These are phyloP conservation scores for Apamea anceps DNA, from an alignment of 2,888 invertebrate species.

Conservation along the genomic window DNA sequence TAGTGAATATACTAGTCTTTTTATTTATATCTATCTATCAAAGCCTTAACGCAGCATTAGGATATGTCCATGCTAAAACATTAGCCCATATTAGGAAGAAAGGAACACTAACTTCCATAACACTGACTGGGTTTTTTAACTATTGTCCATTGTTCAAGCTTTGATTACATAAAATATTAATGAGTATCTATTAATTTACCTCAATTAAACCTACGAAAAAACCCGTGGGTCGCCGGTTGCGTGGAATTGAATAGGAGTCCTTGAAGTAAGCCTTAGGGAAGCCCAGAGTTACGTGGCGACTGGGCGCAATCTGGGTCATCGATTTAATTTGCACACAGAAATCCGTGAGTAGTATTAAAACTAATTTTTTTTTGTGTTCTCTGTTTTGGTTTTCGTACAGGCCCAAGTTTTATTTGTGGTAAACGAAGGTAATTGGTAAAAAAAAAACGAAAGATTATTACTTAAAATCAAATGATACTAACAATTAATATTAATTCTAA, in stretches of 20 bases:
- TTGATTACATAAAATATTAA: conserved; percentile 13
- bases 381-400: not conserved
- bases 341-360: conserved; percentile 65
- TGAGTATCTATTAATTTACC: conserved; percentile 33
- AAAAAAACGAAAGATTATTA: not conserved
- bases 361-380: not conserved
- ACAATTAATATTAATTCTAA: not conserved
- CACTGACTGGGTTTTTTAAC: conserved; percentile 14
- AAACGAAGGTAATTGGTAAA: not conserved
- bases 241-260: conserved; percentile 73
- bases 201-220: conserved; percentile 53
- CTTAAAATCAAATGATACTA: not conserved
- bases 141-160: conserved; percentile 13
- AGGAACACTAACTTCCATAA: not conserved
- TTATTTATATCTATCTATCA: not conserved
- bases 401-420: no score
- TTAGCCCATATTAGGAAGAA: not conserved
- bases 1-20: not conserved
- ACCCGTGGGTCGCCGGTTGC: conserved; percentile 41
- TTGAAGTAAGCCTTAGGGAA: conserved; percentile 85
- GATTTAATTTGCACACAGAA: conserved; percentile 77
- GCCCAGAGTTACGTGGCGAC: conserved; percentile 80
- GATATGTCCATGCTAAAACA: not conserved
- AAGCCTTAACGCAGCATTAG: not conserved
- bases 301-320: conserved; percentile 81